Percentiles rank a stretch among this genome's conserved stretches.
phyloP scores from a whole-genome alignment of 2,888 invertebrate genomes.

The Drosophila greeni region DNA sequence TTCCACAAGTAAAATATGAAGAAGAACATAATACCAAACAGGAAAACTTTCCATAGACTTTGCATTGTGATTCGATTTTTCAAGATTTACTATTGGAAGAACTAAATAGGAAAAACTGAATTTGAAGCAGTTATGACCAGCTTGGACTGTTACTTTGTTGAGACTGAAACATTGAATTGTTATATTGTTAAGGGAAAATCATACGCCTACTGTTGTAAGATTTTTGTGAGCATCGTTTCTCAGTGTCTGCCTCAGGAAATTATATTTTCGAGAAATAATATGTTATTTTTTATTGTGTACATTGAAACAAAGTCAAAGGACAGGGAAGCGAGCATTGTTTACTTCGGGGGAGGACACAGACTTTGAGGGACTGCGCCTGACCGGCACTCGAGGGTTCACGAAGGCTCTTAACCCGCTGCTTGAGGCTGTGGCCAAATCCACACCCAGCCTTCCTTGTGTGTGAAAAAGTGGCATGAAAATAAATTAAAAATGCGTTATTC shows the following conservation, averaged over 20 bases:
- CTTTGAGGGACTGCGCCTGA: slow-evolving; percentile 19
- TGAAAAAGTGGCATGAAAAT: slow-evolving; percentile 55
- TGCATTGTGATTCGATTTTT: neutral
- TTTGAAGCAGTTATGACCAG: neutral
- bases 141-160: neutral
- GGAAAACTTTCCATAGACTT: neutral
- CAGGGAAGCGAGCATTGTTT: slow-evolving; percentile 14
- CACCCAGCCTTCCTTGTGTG: slow-evolving; percentile 36
- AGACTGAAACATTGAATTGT: neutral
- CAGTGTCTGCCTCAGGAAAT: no score
- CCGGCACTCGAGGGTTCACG: slow-evolving; percentile 51
- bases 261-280: neutral
- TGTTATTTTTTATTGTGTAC: neutral
- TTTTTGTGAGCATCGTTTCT: no score
- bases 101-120: neutral
- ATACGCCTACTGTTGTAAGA: neutral
- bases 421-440: slow-evolving; percentile 54
- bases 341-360: neutral
- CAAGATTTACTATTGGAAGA: neutral
- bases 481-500: slow-evolving; percentile 65
- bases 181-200: neutral
- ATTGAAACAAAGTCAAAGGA: slow-evolving; percentile 10
- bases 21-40: neutral
- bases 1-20: neutral
- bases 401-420: slow-evolving; percentile 61